Base-by-base conservation (phyloP, 1,140 invertebrate species). In the Ceratosolen fusciceps region DNA sequence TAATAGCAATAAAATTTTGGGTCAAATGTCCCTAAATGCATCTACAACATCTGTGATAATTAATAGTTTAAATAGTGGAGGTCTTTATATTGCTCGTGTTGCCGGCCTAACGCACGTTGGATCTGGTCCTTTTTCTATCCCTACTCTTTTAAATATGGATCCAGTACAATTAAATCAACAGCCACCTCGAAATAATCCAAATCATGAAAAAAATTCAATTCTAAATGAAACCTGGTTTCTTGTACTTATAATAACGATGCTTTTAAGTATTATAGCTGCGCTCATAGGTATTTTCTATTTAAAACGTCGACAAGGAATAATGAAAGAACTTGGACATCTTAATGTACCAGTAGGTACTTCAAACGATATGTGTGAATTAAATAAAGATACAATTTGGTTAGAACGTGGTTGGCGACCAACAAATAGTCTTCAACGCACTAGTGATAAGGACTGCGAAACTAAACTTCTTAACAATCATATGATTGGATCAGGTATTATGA, bases 221-320 rank as follows among this genome's bases (percentile, higher is more conserved):
- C 89, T 94, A 0, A 89, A 91, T 29, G 93, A 96, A 85, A 93
- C 95, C 0, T 96, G 95, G 95, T 94, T 96, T 83, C 92, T 96
- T 58, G 92, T 93, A 0, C 86, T 95, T 3, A 91, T 96, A 39
- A 94, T 94, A 43, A 92, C 92, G 21, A 91, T 95, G 37, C 91
- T 94, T 0, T 92, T 95, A 71, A 90, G 94, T 0, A 86, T 96
- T 2, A 88, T 95, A 0, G 92, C 92, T 16, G 93, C 93, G 19
- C 92, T 95, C 67, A 92, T 94, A 2, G 92, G 91, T 0, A 91
- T 92, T 58, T 81, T 94, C 0, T 95, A 94, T 84, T 87, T 95
- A 1, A 92, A 92, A 81, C 88, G 93, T 14, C 91, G 91, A 67
- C 93, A 94, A 85, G 90, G 92, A 21, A 89, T 93, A 84, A 92